These are phyloP conservation scores for Limnothrissa miodon DNA, from an alignment of 2,113 vertebrate genomes.

Conservation along the genomic window DNA sequence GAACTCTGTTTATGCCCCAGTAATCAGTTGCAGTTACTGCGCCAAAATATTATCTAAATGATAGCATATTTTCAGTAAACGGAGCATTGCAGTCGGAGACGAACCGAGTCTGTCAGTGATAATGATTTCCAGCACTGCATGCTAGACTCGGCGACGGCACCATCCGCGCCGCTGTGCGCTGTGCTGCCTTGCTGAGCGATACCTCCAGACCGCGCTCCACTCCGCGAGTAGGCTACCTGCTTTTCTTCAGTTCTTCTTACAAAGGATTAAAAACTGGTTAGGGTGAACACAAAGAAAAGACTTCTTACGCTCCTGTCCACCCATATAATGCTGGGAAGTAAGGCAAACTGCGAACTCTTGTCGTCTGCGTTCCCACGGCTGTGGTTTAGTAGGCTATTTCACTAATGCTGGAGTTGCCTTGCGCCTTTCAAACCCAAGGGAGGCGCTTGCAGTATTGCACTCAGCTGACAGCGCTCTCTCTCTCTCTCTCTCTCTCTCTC, in stretches of 20 bases:
- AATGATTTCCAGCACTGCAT: constrained; percentile 28
- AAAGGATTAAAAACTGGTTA: constrained; percentile 43
- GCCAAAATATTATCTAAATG: background rate
- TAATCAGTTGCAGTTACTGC: constrained; percentile 1
- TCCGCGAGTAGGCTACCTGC: constrained; percentile 25
- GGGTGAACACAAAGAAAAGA: constrained; percentile 32
- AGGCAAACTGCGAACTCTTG: constrained; percentile 44
- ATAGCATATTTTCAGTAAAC: background rate
- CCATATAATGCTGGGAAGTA: constrained; percentile 33
- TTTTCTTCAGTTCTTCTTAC: constrained; percentile 15
- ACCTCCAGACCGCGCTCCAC: background rate
- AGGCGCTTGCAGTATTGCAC: constrained; percentile 84
- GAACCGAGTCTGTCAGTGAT: constrained; percentile 18
- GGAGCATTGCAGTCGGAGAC: background rate
- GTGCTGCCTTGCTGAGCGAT: background rate
- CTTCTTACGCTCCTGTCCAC: constrained; percentile 21
- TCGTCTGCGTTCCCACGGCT: constrained; percentile 54
- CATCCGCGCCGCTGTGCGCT: background rate
- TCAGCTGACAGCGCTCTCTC: constrained; percentile 63
- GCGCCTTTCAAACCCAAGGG: constrained; percentile 71
- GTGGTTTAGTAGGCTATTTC: constrained; percentile 60
- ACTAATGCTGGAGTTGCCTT: constrained; percentile 71
- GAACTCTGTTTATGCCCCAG: background rate
- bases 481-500: constrained; percentile 63
- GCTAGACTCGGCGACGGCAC: background rate